These are phyloP conservation scores for Leptinotarsa texana DNA, from an alignment of 1,140 invertebrate species.

Conservation along the genomic window DNA sequence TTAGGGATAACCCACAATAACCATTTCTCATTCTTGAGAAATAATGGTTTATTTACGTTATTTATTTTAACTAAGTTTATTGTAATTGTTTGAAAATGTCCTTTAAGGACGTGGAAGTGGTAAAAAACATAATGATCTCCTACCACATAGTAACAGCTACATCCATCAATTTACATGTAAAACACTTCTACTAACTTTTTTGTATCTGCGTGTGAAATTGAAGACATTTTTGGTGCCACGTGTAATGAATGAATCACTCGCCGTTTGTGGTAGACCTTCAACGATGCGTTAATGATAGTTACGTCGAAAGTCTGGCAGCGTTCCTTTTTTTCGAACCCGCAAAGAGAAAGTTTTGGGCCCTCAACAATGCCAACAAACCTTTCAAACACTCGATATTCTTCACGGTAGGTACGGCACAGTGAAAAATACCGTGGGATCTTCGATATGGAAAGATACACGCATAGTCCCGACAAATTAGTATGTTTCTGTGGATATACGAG, in stretches of 20 bases:
- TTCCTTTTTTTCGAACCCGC: not conserved
- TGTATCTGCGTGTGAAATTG: not conserved
- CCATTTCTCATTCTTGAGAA: too few relatives aligned
- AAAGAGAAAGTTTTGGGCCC: not conserved
- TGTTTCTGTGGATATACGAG: too few relatives aligned
- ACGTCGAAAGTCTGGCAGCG: not conserved
- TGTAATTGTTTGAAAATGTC: too few relatives aligned
- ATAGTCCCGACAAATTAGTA: too few relatives aligned
- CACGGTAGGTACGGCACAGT: not conserved
- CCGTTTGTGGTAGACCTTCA: not conserved
- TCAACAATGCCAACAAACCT: constrained; percentile 1
- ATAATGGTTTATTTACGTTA: too few relatives aligned
- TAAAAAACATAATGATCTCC: too few relatives aligned
- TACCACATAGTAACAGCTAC: too few relatives aligned
- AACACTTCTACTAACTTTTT: too few relatives aligned
- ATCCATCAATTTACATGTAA: too few relatives aligned
- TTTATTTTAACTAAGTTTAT: too few relatives aligned
- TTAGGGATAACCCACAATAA: too few relatives aligned
- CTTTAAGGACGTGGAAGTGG: too few relatives aligned
- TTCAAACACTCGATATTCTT: not conserved
- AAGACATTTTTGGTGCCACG: not conserved
- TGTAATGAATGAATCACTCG: not conserved
- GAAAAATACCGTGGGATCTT: not conserved
- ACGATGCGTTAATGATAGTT: not conserved
- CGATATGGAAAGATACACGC: not conserved